Evolutionary conservation across 2,113 vertebrate species (phyloP).

Genomic region (Apus apus): DNA sequence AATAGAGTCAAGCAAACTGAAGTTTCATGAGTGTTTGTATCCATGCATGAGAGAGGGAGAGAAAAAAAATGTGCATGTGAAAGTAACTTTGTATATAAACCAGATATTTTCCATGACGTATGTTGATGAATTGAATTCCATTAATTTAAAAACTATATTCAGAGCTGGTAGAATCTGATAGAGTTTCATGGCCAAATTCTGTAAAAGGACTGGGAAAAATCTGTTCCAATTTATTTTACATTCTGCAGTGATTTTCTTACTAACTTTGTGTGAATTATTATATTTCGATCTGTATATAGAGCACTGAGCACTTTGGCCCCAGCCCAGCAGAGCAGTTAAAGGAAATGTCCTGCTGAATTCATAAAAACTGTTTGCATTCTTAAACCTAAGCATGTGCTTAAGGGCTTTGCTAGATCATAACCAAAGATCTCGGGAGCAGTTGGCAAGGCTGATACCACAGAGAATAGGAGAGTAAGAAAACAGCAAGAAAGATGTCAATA

Average conservation of each 20-base stretch:
- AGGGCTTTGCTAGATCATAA: conserved; percentile 70
- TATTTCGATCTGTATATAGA: conserved; percentile 41
- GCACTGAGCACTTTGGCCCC: conserved; percentile 21
- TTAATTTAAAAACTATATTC: conserved; percentile 50
- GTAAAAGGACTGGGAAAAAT: conserved; percentile 36
- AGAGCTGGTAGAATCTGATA: conserved; percentile 21
- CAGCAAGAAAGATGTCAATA: conserved; percentile 65
- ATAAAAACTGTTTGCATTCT: conserved; percentile 66
- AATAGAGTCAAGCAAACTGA: neutral
- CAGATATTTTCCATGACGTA: conserved; percentile 49
- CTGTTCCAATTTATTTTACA: conserved; percentile 50
- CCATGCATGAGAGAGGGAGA: neutral
- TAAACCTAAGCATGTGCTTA: conserved; percentile 67
- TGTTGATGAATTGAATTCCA: conserved; percentile 6
- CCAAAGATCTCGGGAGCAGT: conserved; percentile 57
- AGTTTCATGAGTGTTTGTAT: neutral
- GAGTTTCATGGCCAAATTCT: conserved; percentile 12
- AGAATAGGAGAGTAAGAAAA: conserved; percentile 62
- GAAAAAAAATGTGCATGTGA: neutral
- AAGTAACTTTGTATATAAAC: conserved; percentile 43
- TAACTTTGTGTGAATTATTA: conserved; percentile 50
- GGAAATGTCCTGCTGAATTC: conserved; percentile 63
- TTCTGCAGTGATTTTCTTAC: conserved; percentile 38
- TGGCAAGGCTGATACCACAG: conserved; percentile 59
- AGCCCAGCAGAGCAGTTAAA: conserved; percentile 58